phyloP scores from a whole-genome alignment of 1,140 invertebrate genomes.

The Pseudomyrmex pallidus region DNA sequence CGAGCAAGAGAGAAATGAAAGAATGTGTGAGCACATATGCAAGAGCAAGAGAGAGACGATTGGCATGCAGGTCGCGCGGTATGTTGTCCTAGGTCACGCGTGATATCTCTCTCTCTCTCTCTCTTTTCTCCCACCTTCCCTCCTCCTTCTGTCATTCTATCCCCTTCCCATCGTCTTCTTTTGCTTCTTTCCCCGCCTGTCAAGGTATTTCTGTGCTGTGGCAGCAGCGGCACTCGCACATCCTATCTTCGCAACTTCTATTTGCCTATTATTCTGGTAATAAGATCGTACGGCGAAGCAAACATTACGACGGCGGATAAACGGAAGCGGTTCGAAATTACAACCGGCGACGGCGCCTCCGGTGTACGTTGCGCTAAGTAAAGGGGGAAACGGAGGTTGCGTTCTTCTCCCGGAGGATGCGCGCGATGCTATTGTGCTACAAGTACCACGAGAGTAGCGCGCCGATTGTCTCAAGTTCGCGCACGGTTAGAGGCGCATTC shows the following conservation, averaged over 20 bases:
- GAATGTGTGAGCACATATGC: slow-evolving; percentile 65
- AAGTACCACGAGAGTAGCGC: slow-evolving; percentile 29
- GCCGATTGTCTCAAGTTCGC: slow-evolving; percentile 29
- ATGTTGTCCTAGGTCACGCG: slow-evolving; percentile 85
- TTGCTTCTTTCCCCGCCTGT: slow-evolving; percentile 7
- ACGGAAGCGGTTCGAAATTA: slow-evolving; percentile 61
- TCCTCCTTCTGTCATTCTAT: slow-evolving; percentile 22
- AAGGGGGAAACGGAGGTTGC: slow-evolving; percentile 18
- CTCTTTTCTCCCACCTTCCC: slow-evolving; percentile 65
- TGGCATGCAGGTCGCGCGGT: slow-evolving; percentile 84
- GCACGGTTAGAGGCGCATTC: slow-evolving; percentile 22
- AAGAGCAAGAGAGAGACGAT: slow-evolving; percentile 81
- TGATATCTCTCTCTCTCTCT: slow-evolving; percentile 73
- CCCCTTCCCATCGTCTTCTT: slow-evolving; percentile 8
- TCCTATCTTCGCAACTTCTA: slow-evolving; percentile 19
- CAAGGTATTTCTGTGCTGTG: slow-evolving; percentile 44
- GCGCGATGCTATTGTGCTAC: slow-evolving; percentile 24
- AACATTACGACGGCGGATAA: slow-evolving; percentile 54
- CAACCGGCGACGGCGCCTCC: slow-evolving; percentile 42
- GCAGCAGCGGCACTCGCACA: slow-evolving; percentile 3
- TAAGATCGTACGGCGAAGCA: slow-evolving; percentile 56
- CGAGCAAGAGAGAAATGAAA: slow-evolving; percentile 68
- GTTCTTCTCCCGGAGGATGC: not conserved
- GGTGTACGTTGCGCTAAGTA: slow-evolving; percentile 26
- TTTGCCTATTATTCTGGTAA: slow-evolving; percentile 63